Conservation (phyloP, 2,888 invertebrate genomes). For the Xestobium rufovillosum region DNA sequence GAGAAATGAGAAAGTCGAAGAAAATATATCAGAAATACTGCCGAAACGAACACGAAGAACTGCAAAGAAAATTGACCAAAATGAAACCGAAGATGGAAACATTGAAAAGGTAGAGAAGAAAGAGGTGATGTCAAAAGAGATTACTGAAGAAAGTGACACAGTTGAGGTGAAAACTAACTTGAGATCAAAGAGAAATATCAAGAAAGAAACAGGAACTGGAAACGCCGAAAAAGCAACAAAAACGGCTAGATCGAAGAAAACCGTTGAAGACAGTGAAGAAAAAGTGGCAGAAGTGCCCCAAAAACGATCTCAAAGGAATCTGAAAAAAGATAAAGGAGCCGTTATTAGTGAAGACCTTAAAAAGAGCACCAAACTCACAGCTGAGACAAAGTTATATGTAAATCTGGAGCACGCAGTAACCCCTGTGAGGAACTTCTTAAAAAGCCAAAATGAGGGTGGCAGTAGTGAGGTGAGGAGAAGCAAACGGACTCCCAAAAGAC, state of each 20-base stretch:
- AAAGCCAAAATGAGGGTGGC: too few species aligned
- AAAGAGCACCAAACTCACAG: too few species aligned
- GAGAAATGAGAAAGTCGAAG: slow-evolving; percentile 7
- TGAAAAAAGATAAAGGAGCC: neutral
- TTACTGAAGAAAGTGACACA: neutral
- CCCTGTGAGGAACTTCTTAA: too few species aligned
- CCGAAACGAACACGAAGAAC: slow-evolving; percentile 4
- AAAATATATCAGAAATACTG: slow-evolving; percentile 1
- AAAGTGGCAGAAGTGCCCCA: neutral
- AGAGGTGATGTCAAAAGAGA: slow-evolving; percentile 13
- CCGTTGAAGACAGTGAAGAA: neutral
- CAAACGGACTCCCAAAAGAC: too few species aligned
- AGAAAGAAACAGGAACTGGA: neutral
- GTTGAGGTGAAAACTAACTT: neutral
- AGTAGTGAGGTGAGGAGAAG: too few species aligned
- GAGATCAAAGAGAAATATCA: neutral
- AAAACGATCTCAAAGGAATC: neutral
- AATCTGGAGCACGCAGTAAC: too few species aligned
- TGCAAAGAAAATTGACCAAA: neutral
- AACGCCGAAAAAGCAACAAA: neutral
- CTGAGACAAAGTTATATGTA: too few species aligned
- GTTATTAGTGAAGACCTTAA: too few species aligned
- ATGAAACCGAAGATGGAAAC: slow-evolving; percentile 1
- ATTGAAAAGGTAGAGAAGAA: slow-evolving; percentile 5
- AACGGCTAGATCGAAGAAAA: neutral